Conservation (phyloP, 2,797 vertebrate genomes). For the Tapirus indicus region DNA sequence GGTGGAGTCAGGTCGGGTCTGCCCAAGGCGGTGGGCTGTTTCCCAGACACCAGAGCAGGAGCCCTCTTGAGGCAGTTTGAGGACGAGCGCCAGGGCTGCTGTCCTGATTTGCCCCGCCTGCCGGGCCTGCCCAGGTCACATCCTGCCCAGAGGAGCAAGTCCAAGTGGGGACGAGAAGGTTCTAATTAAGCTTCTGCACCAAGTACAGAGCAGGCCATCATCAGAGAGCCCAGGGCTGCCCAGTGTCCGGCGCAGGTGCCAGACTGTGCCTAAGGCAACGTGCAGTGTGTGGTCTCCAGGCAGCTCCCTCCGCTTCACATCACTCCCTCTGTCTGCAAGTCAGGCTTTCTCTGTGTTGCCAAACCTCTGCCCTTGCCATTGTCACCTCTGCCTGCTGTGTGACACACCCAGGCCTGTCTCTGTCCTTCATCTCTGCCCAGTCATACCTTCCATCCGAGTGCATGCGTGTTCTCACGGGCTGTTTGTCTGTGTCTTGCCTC, state of each 20-base stretch:
- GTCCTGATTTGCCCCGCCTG: background rate
- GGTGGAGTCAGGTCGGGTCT: background rate
- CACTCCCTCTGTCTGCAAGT: background rate
- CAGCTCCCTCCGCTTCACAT: background rate
- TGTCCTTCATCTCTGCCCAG: background rate
- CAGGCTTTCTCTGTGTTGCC: background rate
- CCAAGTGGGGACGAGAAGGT: background rate
- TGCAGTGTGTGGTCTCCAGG: background rate
- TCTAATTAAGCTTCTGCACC: conserved; percentile 46
- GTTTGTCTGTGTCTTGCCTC: background rate
- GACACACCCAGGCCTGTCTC: background rate
- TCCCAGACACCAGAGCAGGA: background rate
- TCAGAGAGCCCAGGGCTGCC: background rate
- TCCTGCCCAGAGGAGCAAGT: background rate
- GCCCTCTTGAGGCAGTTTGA: background rate
- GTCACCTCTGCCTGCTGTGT: background rate
- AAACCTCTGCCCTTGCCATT: background rate
- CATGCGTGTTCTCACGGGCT: background rate
- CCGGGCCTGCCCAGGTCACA: background rate
- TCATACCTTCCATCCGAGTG: background rate
- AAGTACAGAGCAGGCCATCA: background rate
- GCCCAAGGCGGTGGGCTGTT: background rate
- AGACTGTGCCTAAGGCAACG: background rate
- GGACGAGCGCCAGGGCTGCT: background rate
- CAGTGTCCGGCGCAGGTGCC: background rate